Base-by-base conservation (phyloP, 2,888 invertebrate species). In the Phasia obesa region DNA sequence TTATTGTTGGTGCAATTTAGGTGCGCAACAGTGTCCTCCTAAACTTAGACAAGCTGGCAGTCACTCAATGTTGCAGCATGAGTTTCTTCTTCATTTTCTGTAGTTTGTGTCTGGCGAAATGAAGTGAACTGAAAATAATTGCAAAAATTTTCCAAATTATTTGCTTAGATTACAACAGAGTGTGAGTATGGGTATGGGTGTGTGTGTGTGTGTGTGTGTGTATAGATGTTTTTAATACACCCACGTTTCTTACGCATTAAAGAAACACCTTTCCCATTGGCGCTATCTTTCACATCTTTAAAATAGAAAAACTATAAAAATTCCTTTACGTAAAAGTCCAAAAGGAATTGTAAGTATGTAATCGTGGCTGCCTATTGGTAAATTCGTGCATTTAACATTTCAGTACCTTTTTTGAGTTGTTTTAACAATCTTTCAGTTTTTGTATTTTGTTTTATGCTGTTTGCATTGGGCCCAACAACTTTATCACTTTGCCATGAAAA, bases 181-280 rank as follows among this genome's bases (percentile, higher is more conserved):
- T 60, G 69, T 59, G 42, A 27, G 65, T 47, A 49, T 27, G 23
- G 3, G 17, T 23, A 7, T 60, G 51, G 19, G 15, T 38, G 42
- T 42, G 35, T 25, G 13, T 74, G 64, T 64, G n/a, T 55, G 38
- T 35, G n/a, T 60, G 15, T 62, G 17, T 19, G 2, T 64, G 3
- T 27, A 0, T 64, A 9, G n/a, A 31, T 31, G 38, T n/a, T 31
- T 57, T 57, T 49, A 31, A 38, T 79, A 65, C 83, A 83, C 83
- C 83, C 83, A 83, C 83, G 79, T 76, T 83, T 83, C 83, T 75
- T 83, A 83, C 83, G 83, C 83, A 83, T 83, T 83, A 83, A 71
- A 62, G 75, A 71, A 83, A 83, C 83, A 83, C 83, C 83, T 83
- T 79, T 60, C 78, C 83, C 71, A 79, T 76, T 83, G 79, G 83